A percentile compares a stretch with the other conserved stretches of the same genome.
These are phyloP conservation scores for Mola mola DNA, from an alignment of 2,113 vertebrate genomes.

Conservation along the genomic window DNA sequence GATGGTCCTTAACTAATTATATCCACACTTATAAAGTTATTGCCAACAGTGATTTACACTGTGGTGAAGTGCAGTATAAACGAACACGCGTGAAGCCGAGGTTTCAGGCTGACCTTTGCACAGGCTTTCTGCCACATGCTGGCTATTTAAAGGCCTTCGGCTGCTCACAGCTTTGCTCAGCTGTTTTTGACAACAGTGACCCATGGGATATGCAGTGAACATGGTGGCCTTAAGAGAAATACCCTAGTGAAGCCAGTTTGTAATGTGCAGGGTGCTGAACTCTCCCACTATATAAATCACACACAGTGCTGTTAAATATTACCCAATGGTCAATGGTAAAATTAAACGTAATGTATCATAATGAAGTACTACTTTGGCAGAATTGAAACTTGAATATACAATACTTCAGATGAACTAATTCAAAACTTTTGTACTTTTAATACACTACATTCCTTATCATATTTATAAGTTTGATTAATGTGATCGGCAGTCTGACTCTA, in stretches of 20 bases:
- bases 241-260: constrained; percentile 1
- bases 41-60: constrained; percentile 31
- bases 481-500: too few relatives aligned
- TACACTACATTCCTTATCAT: too few relatives aligned
- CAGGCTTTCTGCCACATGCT: constrained; percentile 72
- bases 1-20: not conserved
- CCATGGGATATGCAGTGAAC: constrained; percentile 44
- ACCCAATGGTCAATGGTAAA: too few relatives aligned
- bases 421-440: too few relatives aligned
- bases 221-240: constrained; percentile 5
- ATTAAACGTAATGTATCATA: too few relatives aligned
- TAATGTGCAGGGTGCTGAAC: not conserved
- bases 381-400: too few relatives aligned
- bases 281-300: too few relatives aligned
- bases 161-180: constrained; percentile 58
- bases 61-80: constrained; percentile 35
- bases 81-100: constrained; percentile 31
- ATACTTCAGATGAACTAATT: too few relatives aligned
- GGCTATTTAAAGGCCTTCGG: constrained; percentile 73
- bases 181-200: constrained; percentile 69
- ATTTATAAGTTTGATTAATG: too few relatives aligned
- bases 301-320: too few relatives aligned
- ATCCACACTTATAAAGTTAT: constrained; percentile 1
- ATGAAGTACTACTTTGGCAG: too few relatives aligned
- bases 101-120: constrained; percentile 78